These are phyloP conservation scores for Telenomus remus DNA, from an alignment of 1,140 invertebrate species.

Conservation along the genomic window DNA sequence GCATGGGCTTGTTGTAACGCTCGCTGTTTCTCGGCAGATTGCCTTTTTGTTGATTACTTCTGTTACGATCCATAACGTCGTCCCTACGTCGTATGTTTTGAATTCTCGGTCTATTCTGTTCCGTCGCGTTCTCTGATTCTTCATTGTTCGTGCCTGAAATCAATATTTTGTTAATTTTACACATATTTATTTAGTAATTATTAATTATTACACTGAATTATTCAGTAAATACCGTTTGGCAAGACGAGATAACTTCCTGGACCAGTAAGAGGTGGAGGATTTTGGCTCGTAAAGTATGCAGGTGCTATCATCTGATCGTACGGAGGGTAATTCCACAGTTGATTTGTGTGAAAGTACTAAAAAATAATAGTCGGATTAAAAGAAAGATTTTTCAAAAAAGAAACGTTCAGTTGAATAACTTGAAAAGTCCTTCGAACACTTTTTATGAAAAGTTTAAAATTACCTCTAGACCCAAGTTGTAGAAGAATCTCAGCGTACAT, in stretches of 20 bases:
- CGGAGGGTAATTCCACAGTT: conserved; percentile 50
- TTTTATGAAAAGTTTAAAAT: too few species aligned
- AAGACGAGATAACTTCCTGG: conserved; percentile 6
- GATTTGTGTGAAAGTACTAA: conserved; percentile 47
- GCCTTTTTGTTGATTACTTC: conserved; percentile 21
- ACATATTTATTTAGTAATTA: conserved; percentile 7
- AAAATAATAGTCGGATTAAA: background rate
- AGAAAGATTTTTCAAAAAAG: too few species aligned
- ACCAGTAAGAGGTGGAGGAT: conserved; percentile 21
- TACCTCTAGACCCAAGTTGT: conserved; percentile 80
- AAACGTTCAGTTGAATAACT: too few species aligned
- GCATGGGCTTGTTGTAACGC: conserved; percentile 21
- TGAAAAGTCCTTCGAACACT: too few species aligned
- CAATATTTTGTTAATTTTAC: background rate
- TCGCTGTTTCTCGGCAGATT: conserved; percentile 22
- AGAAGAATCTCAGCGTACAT: conserved; percentile 79
- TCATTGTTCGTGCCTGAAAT: conserved; percentile 9
- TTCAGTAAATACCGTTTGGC: conserved; percentile 20
- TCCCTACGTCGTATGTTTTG: conserved; percentile 39
- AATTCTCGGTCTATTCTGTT: conserved; percentile 26
- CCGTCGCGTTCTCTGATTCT: conserved; percentile 10
- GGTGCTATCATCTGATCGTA: conserved; percentile 44
- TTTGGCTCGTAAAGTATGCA: conserved; percentile 36
- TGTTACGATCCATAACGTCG: conserved; percentile 23
- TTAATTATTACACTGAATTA: too few species aligned